phyloP scores from a whole-genome alignment of 2,888 invertebrate species.

The Microctonus aethiopoides region DNA sequence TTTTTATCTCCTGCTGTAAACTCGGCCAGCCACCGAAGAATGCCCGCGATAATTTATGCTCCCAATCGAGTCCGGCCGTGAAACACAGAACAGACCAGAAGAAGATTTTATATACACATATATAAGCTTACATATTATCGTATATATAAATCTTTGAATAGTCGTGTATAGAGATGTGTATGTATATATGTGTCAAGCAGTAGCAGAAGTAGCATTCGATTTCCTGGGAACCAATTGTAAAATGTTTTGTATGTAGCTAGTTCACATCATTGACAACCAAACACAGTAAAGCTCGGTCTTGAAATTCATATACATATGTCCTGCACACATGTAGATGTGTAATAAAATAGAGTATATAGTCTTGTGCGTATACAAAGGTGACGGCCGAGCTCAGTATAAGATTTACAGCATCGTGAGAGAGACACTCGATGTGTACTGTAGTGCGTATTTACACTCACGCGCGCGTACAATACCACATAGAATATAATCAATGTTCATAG shows the following conservation, averaged over 20 bases:
- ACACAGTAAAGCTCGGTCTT: constrained; percentile 11
- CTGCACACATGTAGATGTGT: too few relatives aligned
- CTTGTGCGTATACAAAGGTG: constrained; percentile 12
- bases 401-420: constrained; percentile 5
- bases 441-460: not conserved
- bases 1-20: constrained; percentile 46
- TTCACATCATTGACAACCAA: not conserved
- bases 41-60: constrained; percentile 44
- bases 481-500: not conserved
- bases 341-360: constrained; percentile 19
- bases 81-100: not conserved
- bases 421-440: not conserved
- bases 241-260: constrained; percentile 10
- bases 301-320: too few relatives aligned
- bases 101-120: not conserved
- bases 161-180: not conserved
- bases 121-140: not conserved
- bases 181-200: not conserved
- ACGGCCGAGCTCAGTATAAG: not conserved
- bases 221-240: constrained; percentile 26
- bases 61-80: constrained; percentile 40
- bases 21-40: constrained; percentile 44
- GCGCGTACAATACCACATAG: not conserved
- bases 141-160: not conserved
- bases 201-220: constrained; percentile 7